phyloP scores from a whole-genome alignment of 2,113 vertebrate genomes.

The Chloropsis cyanopogon region DNA sequence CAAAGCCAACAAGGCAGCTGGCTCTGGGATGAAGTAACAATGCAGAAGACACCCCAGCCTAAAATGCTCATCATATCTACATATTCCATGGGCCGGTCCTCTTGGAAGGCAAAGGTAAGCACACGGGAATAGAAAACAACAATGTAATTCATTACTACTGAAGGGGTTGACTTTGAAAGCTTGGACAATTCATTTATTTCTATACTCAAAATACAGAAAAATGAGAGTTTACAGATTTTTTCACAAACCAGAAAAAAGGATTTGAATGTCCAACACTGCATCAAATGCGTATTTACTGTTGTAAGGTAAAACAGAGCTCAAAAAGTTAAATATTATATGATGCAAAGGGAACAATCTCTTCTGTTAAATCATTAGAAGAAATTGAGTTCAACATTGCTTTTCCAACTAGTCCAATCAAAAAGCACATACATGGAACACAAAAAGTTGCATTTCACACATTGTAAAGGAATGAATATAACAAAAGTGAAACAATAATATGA shows the following conservation, averaged over 20 bases:
- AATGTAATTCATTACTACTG: background rate
- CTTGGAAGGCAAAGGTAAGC: background rate
- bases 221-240: background rate
- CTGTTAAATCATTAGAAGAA: background rate
- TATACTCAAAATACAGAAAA: background rate
- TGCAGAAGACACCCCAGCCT: background rate
- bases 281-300: background rate
- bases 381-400: background rate
- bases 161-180: background rate
- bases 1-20: background rate
- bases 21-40: background rate
- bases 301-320: background rate
- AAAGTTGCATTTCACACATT: background rate
- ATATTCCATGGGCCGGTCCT: background rate
- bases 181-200: background rate
- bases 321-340: background rate
- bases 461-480: background rate
- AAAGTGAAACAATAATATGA: background rate
- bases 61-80: background rate
- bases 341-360: background rate
- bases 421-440: background rate
- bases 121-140: background rate
- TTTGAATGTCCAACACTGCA: background rate
- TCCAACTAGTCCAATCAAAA: background rate
- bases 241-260: background rate